A percentile compares a stretch with the other conserved stretches of the same genome.
These are phyloP conservation scores for Periophthalmus magnuspinnatus DNA, from an alignment of 2,797 vertebrate genomes.

Conservation along the genomic window DNA sequence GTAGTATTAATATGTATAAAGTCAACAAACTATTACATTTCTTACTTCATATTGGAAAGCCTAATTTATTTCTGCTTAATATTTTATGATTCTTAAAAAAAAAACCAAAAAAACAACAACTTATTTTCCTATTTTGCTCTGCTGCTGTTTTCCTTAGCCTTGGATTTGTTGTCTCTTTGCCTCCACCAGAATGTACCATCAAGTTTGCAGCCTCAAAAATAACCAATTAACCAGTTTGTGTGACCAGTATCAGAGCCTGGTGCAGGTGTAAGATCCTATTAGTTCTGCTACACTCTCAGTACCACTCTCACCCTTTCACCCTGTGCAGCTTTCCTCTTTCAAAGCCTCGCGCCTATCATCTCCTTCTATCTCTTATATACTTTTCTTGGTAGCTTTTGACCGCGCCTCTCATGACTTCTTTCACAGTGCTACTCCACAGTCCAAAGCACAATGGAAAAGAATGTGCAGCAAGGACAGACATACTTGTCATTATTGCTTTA, in stretches of 20 bases:
- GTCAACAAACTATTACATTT: background rate
- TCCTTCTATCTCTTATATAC: background rate
- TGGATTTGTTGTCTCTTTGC: background rate
- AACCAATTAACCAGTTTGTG: slow-evolving; percentile 8
- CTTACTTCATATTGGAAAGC: background rate
- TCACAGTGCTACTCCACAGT: background rate
- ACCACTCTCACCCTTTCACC: slow-evolving; percentile 5
- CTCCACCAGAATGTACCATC: background rate
- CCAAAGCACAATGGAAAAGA: background rate
- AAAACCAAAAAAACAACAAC: background rate
- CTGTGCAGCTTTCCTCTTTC: slow-evolving; percentile 2
- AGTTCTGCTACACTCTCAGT: background rate
- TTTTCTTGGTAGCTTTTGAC: slow-evolving; percentile 5
- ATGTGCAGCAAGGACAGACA: no score
- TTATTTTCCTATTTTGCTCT: background rate
- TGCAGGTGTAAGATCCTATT: background rate
- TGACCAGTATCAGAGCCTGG: background rate
- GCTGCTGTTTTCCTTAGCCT: background rate
- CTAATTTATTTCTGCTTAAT: background rate
- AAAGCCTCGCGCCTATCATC: background rate
- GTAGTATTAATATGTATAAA: background rate
- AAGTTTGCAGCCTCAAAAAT: background rate
- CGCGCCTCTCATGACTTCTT: slow-evolving; percentile 12
- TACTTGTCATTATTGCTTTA: no score
- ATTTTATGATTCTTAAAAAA: background rate